Conservation (phyloP, 2,113 vertebrate species). For the Silurus glanis region DNA sequence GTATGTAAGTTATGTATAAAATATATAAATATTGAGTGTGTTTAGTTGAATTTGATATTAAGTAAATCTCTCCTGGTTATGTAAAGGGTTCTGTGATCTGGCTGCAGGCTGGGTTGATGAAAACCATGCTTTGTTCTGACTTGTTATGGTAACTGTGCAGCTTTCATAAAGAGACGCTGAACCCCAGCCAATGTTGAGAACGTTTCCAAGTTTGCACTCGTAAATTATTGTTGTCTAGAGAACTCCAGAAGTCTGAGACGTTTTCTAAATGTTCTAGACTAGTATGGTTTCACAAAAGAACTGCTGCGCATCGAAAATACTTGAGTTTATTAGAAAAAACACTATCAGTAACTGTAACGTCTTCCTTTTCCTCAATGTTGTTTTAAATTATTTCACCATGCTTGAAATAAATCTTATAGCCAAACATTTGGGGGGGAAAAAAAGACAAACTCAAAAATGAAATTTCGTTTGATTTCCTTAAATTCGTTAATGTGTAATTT, state of each 20-base stretch:
- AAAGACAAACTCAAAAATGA: not conserved
- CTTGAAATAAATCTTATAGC: not conserved
- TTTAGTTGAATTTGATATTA: slow-evolving; percentile 31
- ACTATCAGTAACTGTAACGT: not conserved
- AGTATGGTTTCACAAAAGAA: not conserved
- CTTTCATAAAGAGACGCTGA: not conserved
- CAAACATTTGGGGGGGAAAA: not conserved
- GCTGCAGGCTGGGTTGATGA: not conserved
- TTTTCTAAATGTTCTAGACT: not conserved
- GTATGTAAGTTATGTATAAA: slow-evolving; percentile 40
- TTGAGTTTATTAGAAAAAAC: not conserved
- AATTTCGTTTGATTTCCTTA: not conserved
- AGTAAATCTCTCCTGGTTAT: slow-evolving; percentile 20
- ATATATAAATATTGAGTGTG: slow-evolving; percentile 36
- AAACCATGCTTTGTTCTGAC: not conserved
- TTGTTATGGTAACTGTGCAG: slow-evolving; percentile 4
- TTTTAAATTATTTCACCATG: not conserved
- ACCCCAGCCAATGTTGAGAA: slow-evolving; percentile 12
- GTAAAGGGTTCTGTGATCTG: slow-evolving; percentile 3
- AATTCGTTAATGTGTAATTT: not conserved
- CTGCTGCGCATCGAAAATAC: not conserved
- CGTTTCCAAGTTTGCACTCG: slow-evolving; percentile 4
- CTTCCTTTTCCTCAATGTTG: not conserved
- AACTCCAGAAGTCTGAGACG: slow-evolving; percentile 5
- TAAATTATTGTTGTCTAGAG: not conserved